phyloP scores from a whole-genome alignment of 2,888 invertebrate species.

The Harpalus rufipes region DNA sequence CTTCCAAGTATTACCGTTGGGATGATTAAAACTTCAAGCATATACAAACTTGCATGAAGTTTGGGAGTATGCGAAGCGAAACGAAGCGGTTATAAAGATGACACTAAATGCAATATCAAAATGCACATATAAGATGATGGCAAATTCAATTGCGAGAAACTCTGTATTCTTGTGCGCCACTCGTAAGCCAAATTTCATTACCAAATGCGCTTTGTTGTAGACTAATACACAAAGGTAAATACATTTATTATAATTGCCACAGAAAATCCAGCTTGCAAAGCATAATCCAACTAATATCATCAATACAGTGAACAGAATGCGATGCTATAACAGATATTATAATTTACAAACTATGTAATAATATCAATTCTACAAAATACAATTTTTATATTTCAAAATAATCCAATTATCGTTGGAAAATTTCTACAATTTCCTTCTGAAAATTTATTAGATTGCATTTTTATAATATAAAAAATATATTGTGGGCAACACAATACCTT shows the following conservation, averaged over 20 bases:
- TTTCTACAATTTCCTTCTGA: too few species aligned
- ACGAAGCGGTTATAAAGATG: background rate
- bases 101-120: slow-evolving; percentile 33
- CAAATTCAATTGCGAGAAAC: slow-evolving; percentile 13
- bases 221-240: slow-evolving; percentile 36
- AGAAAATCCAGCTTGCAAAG: background rate
- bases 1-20: background rate
- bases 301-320: background rate
- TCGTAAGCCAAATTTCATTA: slow-evolving; percentile 39
- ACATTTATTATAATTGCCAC: slow-evolving; percentile 29
- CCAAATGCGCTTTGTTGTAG: slow-evolving; percentile 30
- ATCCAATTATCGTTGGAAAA: too few species aligned
- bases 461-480: too few species aligned
- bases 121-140: slow-evolving; percentile 38
- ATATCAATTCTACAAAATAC: too few species aligned
- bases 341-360: too few species aligned
- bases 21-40: background rate
- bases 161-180: slow-evolving; percentile 18
- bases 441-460: too few species aligned
- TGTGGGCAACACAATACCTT: too few species aligned
- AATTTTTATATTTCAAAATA: too few species aligned
- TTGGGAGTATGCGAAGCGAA: background rate
- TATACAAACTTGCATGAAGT: background rate
- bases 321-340: too few species aligned
- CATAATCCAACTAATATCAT: background rate